Evolutionary conservation across 2,888 invertebrate genomes (phyloP), one percentile per base, ranked within the genome.

Genomic region (Lysandra coridon): DNA sequence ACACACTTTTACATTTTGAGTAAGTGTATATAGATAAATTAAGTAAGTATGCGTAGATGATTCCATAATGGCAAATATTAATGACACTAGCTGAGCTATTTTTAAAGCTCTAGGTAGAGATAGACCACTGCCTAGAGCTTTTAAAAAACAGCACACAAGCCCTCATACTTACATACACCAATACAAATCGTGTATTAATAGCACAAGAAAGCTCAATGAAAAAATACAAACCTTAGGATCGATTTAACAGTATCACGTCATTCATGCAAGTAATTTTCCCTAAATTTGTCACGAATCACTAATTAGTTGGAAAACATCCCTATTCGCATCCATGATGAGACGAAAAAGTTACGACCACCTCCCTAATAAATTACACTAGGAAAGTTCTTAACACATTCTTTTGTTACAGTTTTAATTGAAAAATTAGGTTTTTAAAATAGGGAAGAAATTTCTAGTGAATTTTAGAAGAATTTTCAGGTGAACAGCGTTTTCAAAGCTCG

Each of bases 401-500:
- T 69, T 33, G 33, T 37, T 23, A 23, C 3, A 30, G 23, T 30
- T 30, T 64, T 23, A 23, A 64, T 23, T 30, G 23, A 30, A 64
- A 7, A 23, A 62, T 62, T 64, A 64, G 23, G 23, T 30, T 64
- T 64, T 7, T 64, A 64, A 64, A 64, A 30, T 64, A 60, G 62
- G 40, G 23, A 44, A 17, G 5, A n/a, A 74, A n/a, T 69, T 69
- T 69, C 33, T 53, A 53, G 4, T 69, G 4, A n/a, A n/a, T n/a
- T n/a, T n/a, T n/a, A n/a, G n/a, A n/a, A n/a, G n/a, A n/a, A n/a
- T n/a, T n/a, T n/a, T n/a, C 44, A 44, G n/a, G 12, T 74, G 74
- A 4, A 7, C 7, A 44, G 44, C 74, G 74, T 23, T 37, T 40
- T 90, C 90, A 90, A 91, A 90, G 89, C 89, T 91, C 87, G 87